phyloP scores from a whole-genome alignment of 1,140 invertebrate genomes.

The Drosophila serrata region DNA sequence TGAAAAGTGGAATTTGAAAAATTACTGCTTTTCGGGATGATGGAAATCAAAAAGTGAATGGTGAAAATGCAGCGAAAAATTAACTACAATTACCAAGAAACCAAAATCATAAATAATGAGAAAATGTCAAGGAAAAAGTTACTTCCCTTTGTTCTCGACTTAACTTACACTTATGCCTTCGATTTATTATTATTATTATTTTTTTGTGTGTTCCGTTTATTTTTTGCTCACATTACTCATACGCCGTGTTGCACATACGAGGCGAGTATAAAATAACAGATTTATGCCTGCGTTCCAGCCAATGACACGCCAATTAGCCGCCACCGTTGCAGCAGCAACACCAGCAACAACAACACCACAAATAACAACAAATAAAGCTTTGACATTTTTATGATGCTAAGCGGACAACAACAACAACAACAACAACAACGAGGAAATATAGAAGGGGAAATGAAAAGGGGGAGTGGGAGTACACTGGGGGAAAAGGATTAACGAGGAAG shows the following conservation, averaged over 20 bases:
- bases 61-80: conserved; percentile 25
- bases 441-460: neutral
- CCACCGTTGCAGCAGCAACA: conserved; percentile 25
- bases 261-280: conserved; percentile 80
- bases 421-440: conserved; percentile 11
- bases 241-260: conserved; percentile 71
- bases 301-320: conserved; percentile 84
- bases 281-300: conserved; percentile 79
- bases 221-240: conserved; percentile 75
- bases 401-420: conserved; percentile 39
- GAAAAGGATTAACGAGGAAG: neutral
- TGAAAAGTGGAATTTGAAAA: conserved; percentile 44
- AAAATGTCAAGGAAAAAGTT: neutral
- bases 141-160: conserved; percentile 9
- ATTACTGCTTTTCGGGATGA: conserved; percentile 13
- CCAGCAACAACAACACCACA: conserved; percentile 32
- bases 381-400: conserved; percentile 85
- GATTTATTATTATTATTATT: conserved; percentile 39
- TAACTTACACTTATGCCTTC: neutral
- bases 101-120: neutral
- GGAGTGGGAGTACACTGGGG: neutral
- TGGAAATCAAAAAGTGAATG: conserved; percentile 44
- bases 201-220: conserved; percentile 14
- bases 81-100: conserved; percentile 1
- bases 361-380: conserved; percentile 80